phyloP scores from a whole-genome alignment of 1,140 invertebrate species.

The Drosophila parvula region DNA sequence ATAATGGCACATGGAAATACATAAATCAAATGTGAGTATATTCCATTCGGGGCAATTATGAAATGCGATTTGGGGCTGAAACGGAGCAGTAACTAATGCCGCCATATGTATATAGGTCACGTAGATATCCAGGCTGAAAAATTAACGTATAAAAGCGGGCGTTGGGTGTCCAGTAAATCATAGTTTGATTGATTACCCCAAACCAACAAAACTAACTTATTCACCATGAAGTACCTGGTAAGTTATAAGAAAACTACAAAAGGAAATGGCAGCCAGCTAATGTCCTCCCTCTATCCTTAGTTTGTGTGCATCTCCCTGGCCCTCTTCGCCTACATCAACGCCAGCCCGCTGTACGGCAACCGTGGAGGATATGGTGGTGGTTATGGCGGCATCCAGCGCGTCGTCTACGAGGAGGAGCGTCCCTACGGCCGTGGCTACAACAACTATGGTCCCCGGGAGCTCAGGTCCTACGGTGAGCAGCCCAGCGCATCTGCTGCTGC shows the following conservation, averaged over 20 bases:
- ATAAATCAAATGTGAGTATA: slow-evolving; percentile 50
- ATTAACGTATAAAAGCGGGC: slow-evolving; percentile 68
- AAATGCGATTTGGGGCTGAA: slow-evolving; percentile 49
- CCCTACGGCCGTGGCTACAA: slow-evolving; percentile 20
- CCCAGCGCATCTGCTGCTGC: slow-evolving; percentile 52
- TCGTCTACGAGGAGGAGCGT: slow-evolving; percentile 50
- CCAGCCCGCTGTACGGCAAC: slow-evolving; percentile 41
- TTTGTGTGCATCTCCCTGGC: slow-evolving; percentile 57
- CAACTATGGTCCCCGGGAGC: slow-evolving; percentile 17
- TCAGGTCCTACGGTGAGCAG: slow-evolving; percentile 11
- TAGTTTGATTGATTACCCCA: slow-evolving; percentile 78
- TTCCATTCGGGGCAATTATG: slow-evolving; percentile 51
- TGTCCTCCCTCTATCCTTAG: slow-evolving; percentile 17
- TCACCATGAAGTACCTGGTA: slow-evolving; percentile 81
- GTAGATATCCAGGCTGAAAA: slow-evolving; percentile 58
- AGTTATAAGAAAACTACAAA: slow-evolving; percentile 25
- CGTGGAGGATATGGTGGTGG: slow-evolving; percentile 39
- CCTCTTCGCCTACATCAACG: slow-evolving; percentile 61
- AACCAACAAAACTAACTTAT: slow-evolving; percentile 72
- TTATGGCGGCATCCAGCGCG: slow-evolving; percentile 14
- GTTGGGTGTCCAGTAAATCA: slow-evolving; percentile 49
- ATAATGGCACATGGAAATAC: slow-evolving; percentile 58
- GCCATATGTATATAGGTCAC: slow-evolving; percentile 58
- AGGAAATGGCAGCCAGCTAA: slow-evolving; percentile 37
- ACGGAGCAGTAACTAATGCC: slow-evolving; percentile 15